Percentiles rank a stretch among this genome's conserved stretches.
Conservation (phyloP, 2,797 vertebrate genomes). For the Moxostoma hubbsi region DNA sequence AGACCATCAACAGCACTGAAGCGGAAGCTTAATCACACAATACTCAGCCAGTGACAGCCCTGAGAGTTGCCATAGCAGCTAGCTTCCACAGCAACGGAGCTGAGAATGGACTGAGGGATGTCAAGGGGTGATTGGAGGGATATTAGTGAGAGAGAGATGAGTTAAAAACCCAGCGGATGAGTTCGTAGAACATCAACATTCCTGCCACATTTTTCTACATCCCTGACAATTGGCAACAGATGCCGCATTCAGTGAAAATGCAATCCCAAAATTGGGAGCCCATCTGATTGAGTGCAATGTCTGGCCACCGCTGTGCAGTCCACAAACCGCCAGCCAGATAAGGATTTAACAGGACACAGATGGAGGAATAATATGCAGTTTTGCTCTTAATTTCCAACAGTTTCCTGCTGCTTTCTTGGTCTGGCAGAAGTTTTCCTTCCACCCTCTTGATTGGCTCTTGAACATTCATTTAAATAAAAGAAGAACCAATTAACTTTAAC, state of each 20-base stretch:
- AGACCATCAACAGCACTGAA: conserved; percentile 43
- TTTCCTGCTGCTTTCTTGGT: conserved; percentile 68
- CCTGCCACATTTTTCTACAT: conserved; percentile 65
- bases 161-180: conserved; percentile 28
- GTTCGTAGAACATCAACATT: conserved; percentile 51
- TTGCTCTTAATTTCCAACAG: conserved; percentile 67
- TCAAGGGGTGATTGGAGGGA: conserved; percentile 13
- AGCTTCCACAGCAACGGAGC: neutral
- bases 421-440: conserved; percentile 48
- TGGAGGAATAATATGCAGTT: conserved; percentile 70
- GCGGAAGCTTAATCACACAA: conserved; percentile 33
- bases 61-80: conserved; percentile 49
- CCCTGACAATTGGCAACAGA: conserved; percentile 77
- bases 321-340: conserved; percentile 68
- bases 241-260: conserved; percentile 70
- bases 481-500: conserved; percentile 37
- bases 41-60: conserved; percentile 36
- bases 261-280: conserved; percentile 74
- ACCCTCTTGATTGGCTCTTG: conserved; percentile 12
- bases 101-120: conserved; percentile 27
- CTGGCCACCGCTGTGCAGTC: conserved; percentile 63
- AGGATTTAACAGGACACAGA: conserved; percentile 75
- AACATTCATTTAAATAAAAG: conserved; percentile 40
- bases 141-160: conserved; percentile 39
- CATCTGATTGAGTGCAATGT: conserved; percentile 68